phyloP scores from a whole-genome alignment of 2,113 vertebrate genomes.

The Solenodon paradoxus region DNA sequence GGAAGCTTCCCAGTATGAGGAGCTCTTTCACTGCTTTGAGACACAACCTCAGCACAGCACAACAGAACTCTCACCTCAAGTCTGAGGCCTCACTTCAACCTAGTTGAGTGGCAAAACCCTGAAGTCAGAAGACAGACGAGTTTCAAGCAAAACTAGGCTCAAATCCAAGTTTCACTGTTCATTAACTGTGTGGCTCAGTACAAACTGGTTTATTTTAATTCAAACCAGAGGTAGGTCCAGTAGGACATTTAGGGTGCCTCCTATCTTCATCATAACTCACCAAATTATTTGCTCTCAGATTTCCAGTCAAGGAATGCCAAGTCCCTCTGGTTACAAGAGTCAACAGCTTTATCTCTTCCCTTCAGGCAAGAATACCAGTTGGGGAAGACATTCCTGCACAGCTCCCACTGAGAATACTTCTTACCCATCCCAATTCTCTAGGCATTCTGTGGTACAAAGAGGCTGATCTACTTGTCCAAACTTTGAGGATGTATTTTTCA shows the following conservation, averaged over 20 bases:
- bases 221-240: not conserved
- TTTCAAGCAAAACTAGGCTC: not conserved
- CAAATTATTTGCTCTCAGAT: not conserved
- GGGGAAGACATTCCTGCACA: not conserved
- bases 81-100: not conserved
- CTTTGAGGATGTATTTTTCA: not conserved
- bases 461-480: not conserved
- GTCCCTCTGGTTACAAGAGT: not conserved
- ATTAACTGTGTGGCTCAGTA: not conserved
- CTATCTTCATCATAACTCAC: not conserved
- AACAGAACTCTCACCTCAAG: not conserved
- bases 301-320: too few relatives aligned
- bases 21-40: not conserved
- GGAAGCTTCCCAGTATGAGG: not conserved
- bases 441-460: not conserved
- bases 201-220: not conserved
- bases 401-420: not conserved
- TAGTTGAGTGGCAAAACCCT: not conserved
- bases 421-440: not conserved
- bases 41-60: not conserved
- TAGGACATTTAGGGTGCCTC: not conserved
- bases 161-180: not conserved
- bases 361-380: not conserved
- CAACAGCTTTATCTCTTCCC: not conserved
- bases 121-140: not conserved